phyloP scores from a whole-genome alignment of 2,113 vertebrate species.

The Albula glossodonta region DNA sequence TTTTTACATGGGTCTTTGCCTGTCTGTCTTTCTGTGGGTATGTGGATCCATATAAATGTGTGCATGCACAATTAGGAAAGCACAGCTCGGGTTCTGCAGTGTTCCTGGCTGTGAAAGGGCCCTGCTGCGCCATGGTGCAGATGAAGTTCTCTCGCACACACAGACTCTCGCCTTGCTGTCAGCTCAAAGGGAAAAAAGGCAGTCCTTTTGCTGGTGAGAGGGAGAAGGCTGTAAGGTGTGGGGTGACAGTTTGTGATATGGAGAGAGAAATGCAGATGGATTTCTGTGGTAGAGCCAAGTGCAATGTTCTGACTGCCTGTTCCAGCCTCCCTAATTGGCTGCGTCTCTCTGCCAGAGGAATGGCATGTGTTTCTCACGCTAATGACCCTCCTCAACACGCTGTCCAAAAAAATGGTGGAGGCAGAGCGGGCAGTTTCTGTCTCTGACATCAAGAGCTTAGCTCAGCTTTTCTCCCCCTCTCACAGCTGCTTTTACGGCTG shows the following conservation, averaged over 20 bases:
- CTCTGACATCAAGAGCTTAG: neutral
- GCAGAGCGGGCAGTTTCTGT: conserved; percentile 13
- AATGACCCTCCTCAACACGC: conserved; percentile 58
- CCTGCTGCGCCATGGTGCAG: neutral
- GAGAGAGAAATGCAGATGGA: neutral
- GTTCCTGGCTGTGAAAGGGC: neutral
- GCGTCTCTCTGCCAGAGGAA: conserved; percentile 46
- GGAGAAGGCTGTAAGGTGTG: neutral
- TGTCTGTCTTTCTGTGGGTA: conserved; percentile 26
- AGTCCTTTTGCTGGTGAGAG: neutral
- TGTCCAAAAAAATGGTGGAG: neutral
- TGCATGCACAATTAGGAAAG: neutral
- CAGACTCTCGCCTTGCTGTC: neutral
- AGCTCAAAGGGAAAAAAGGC: neutral
- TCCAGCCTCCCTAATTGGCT: conserved; percentile 61
- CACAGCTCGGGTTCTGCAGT: conserved; percentile 39
- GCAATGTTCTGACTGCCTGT: conserved; percentile 36
- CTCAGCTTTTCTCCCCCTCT: neutral
- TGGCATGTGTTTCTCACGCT: conserved; percentile 63
- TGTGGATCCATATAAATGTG: conserved; percentile 12
- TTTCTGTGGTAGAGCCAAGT: neutral
- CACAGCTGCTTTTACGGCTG: too few relatives aligned
- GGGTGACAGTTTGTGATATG: neutral
- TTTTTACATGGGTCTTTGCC: neutral
- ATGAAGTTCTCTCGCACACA: conserved; percentile 2